phyloP scores from a whole-genome alignment of 2,797 vertebrate genomes.

The Hyperoplus lanceolatus region DNA sequence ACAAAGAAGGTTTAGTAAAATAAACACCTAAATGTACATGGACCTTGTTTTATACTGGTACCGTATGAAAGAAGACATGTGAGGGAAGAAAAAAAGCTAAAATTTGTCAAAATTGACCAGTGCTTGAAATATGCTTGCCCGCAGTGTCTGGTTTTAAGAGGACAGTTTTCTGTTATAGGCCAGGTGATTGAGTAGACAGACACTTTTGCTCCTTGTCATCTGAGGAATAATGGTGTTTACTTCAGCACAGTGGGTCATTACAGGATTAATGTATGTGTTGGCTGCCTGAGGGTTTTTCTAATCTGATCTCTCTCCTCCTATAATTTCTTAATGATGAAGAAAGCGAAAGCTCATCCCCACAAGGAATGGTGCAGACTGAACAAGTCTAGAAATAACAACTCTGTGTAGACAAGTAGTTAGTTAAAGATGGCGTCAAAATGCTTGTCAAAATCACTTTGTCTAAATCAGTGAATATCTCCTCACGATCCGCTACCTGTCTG shows the following conservation, averaged over 20 bases:
- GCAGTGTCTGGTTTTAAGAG: neutral
- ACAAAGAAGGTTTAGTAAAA: too few species aligned
- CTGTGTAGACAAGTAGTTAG: constrained; percentile 47
- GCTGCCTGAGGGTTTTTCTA: constrained; percentile 63
- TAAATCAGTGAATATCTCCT: too few species aligned
- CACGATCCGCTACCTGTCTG: too few species aligned
- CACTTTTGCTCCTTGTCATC: constrained; percentile 48
- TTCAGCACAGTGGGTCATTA: constrained; percentile 53
- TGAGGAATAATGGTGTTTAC: constrained; percentile 57
- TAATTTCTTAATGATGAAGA: constrained; percentile 63
- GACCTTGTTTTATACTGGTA: too few species aligned
- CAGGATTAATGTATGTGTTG: constrained; percentile 67
- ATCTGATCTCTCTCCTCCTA: constrained; percentile 65
- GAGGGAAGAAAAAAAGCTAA: too few species aligned
- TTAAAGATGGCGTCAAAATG: too few species aligned
- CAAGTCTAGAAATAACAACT: constrained; percentile 48
- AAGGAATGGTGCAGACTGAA: constrained; percentile 39
- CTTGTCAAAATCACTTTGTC: too few species aligned
- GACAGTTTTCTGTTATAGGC: constrained; percentile 19
- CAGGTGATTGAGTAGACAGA: constrained; percentile 39
- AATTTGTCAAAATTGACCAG: too few species aligned
- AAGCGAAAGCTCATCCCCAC: constrained; percentile 53
- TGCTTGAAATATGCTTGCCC: too few species aligned
- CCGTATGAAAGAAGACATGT: too few species aligned
- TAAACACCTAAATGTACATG: too few species aligned